These are phyloP conservation scores for Nephotettix cincticeps DNA, from an alignment of 1,140 invertebrate genomes.

Conservation along the genomic window DNA sequence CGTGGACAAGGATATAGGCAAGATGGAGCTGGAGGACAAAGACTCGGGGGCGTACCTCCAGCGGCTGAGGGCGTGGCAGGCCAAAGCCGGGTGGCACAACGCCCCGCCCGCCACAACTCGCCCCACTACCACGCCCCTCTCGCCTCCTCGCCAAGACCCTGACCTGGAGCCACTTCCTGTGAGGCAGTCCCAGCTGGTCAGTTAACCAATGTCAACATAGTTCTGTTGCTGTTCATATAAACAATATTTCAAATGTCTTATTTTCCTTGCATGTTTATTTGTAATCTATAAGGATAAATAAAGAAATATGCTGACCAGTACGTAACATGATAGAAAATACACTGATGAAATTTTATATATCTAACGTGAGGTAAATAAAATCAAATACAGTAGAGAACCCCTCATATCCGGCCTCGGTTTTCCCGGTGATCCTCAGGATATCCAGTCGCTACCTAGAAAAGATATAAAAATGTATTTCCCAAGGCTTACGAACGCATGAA, in stretches of 20 bases:
- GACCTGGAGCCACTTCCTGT: conserved; percentile 1
- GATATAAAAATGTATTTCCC: too few species aligned
- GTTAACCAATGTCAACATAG: too few species aligned
- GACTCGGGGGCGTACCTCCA: background rate
- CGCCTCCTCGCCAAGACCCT: background rate
- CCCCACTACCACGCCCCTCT: background rate
- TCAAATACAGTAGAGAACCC: background rate
- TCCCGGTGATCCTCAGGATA: too few species aligned
- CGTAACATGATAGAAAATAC: background rate
- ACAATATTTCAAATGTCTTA: background rate
- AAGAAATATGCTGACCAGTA: background rate
- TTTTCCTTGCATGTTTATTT: background rate
- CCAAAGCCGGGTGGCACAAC: conserved; percentile 22
- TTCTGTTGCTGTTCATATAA: background rate
- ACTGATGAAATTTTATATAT: background rate
- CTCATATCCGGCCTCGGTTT: too few species aligned
- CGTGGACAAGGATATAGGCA: background rate
- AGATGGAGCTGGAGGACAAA: background rate
- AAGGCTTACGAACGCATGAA: too few species aligned
- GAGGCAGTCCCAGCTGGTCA: conserved; percentile 1
- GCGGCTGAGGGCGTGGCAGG: conserved; percentile 14
- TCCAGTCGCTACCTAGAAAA: too few species aligned
- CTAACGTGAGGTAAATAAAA: background rate
- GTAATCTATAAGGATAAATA: background rate
- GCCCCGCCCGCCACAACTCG: background rate